Evolutionary conservation across 1,140 invertebrate genomes (phyloP).

Genomic region (Tetranychus urticae): DNA sequence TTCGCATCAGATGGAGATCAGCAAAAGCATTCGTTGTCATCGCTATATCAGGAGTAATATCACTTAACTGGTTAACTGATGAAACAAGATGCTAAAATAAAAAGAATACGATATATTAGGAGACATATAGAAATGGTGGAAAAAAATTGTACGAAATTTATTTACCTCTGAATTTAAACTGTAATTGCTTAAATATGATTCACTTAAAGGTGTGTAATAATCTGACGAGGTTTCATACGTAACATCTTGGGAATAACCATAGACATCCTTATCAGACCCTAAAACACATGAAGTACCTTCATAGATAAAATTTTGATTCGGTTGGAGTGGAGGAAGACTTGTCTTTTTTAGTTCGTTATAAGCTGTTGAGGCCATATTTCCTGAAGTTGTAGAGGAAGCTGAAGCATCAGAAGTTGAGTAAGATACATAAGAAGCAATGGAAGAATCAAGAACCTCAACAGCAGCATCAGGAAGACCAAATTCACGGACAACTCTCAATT

Average conservation of each 20-base stretch:
- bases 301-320: not conserved
- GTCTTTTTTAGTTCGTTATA: not conserved
- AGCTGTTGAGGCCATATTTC: not conserved
- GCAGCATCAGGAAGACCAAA: constrained; percentile 78
- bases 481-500: constrained; percentile 67
- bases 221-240: not conserved
- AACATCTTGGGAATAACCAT: not conserved
- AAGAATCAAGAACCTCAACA: constrained; percentile 43
- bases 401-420: not conserved
- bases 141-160: not conserved
- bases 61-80: not conserved
- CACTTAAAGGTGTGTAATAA: not conserved
- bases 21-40: not conserved
- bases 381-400: not conserved
- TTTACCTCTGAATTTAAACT: not conserved
- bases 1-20: too few relatives aligned
- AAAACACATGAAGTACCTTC: not conserved
- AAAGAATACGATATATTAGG: not conserved
- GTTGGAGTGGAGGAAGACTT: not conserved
- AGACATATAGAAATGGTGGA: not conserved
- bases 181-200: not conserved
- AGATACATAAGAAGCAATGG: not conserved
- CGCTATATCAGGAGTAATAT: not conserved
- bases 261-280: not conserved
- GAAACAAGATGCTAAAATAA: not conserved